A percentile compares a stretch with the other conserved stretches of the same genome.
Conservation (phyloP, 1,140 invertebrate genomes). For the Philotrypesis tridentata region DNA sequence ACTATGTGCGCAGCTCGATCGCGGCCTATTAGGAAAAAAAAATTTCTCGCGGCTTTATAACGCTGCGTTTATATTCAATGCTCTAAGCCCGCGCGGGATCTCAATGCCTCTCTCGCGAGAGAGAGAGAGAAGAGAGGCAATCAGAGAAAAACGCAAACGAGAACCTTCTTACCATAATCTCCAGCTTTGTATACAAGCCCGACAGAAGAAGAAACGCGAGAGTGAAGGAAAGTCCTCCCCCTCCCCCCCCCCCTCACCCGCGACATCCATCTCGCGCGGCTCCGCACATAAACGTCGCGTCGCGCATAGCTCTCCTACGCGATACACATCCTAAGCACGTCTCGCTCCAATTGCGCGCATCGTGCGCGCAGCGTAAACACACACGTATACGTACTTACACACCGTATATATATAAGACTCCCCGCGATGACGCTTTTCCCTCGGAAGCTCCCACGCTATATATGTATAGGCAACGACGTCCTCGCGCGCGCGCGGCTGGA, state of each 20-base stretch:
- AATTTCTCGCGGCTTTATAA: too few relatives aligned
- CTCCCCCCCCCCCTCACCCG: too few relatives aligned
- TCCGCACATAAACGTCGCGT: neutral
- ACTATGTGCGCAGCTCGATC: too few relatives aligned
- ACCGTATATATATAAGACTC: too few relatives aligned
- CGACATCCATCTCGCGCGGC: neutral
- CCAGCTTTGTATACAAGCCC: neutral
- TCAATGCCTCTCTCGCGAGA: neutral
- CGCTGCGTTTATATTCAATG: neutral
- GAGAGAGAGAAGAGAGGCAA: neutral
- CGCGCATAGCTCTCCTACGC: neutral
- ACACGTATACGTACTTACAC: too few relatives aligned
- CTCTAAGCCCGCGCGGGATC: neutral
- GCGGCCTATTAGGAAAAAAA: too few relatives aligned
- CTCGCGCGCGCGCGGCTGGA: neutral
- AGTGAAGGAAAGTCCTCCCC: too few relatives aligned
- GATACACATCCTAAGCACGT: neutral
- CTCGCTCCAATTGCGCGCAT: conserved; percentile 2
- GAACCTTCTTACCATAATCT: neutral
- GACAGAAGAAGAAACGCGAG: neutral
- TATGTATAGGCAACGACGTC: neutral
- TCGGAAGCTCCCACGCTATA: neutral
- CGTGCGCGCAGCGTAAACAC: too few relatives aligned
- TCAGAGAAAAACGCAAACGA: neutral
- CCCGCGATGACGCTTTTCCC: too few relatives aligned